Evolutionary conservation across 2,113 vertebrate genomes (phyloP).

Genomic region (Rhizomys pruinosus): DNA sequence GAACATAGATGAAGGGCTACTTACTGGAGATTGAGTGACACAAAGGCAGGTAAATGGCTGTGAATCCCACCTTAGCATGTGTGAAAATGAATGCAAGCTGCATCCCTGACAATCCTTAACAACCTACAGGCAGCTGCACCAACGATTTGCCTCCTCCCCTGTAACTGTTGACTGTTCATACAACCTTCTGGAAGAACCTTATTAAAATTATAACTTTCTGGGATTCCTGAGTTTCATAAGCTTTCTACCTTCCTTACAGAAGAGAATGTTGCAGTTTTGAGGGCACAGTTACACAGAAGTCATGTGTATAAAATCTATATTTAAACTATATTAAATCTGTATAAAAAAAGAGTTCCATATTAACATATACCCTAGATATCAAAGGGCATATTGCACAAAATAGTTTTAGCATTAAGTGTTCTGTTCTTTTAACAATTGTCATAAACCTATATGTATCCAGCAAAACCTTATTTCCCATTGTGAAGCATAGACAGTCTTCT

Average conservation of each 20-base stretch:
- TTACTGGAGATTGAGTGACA: neutral
- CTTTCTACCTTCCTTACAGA: neutral
- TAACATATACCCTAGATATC: neutral
- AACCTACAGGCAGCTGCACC: neutral
- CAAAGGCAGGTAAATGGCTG: neutral
- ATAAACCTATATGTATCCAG: neutral
- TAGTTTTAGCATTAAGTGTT: neutral
- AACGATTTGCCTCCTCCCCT: neutral
- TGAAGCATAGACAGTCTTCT: neutral
- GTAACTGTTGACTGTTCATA: neutral
- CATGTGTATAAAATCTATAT: neutral
- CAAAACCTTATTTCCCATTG: neutral
- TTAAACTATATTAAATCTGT: slow-evolving; percentile 1
- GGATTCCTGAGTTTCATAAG: neutral
- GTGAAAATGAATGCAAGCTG: neutral
- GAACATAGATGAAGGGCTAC: neutral
- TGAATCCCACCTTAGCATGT: neutral
- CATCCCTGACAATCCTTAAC: too few relatives aligned
- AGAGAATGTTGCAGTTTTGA: neutral
- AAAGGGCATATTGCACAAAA: neutral
- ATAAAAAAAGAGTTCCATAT: neutral
- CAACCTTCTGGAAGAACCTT: too few relatives aligned
- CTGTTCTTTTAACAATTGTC: neutral
- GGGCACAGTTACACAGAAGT: neutral
- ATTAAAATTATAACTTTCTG: neutral